Evolutionary conservation across 2,888 invertebrate genomes (phyloP).

Genomic region (Chironomus tentans): DNA sequence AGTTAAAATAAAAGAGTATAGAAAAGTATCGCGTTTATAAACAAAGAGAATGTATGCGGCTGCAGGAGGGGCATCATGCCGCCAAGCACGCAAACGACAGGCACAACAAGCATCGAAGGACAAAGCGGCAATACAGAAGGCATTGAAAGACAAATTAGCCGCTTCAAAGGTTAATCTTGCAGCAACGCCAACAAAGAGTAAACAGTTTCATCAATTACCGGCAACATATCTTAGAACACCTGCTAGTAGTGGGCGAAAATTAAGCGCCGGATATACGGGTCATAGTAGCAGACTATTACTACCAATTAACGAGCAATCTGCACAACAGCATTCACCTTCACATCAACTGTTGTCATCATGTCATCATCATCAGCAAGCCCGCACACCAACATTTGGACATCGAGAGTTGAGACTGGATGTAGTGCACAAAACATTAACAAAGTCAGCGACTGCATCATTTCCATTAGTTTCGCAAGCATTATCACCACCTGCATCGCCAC

Average conservation of each 20-base stretch:
- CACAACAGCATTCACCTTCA: constrained; percentile 24
- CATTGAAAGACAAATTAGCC: constrained; percentile 45
- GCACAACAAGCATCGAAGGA: constrained; percentile 46
- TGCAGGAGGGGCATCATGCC: constrained; percentile 78
- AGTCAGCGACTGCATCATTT: constrained; percentile 41
- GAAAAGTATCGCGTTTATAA: background rate
- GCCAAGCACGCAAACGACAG: constrained; percentile 61
- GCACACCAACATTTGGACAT: constrained; percentile 13
- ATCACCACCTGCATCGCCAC: constrained; percentile 36
- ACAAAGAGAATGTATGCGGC: constrained; percentile 66
- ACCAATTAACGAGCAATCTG: constrained; percentile 39
- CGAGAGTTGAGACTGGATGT: constrained; percentile 18
- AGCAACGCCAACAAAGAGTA: constrained; percentile 41
- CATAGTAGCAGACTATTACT: constrained; percentile 40
- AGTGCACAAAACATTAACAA: constrained; percentile 36
- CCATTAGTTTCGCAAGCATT: constrained; percentile 39
- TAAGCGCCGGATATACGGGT: constrained; percentile 40
- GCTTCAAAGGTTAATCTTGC: constrained; percentile 34
- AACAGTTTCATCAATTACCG: constrained; percentile 50
- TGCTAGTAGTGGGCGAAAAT: constrained; percentile 35
- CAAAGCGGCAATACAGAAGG: constrained; percentile 41
- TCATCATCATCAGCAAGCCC: constrained; percentile 19
- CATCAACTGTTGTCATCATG: constrained; percentile 2
- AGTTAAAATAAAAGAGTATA: too few relatives aligned
- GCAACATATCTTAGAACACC: constrained; percentile 43